A percentile compares a stretch with the other conserved stretches of the same genome.
Conservation (phyloP, 2,797 vertebrate genomes). For the Erethizon dorsatum region DNA sequence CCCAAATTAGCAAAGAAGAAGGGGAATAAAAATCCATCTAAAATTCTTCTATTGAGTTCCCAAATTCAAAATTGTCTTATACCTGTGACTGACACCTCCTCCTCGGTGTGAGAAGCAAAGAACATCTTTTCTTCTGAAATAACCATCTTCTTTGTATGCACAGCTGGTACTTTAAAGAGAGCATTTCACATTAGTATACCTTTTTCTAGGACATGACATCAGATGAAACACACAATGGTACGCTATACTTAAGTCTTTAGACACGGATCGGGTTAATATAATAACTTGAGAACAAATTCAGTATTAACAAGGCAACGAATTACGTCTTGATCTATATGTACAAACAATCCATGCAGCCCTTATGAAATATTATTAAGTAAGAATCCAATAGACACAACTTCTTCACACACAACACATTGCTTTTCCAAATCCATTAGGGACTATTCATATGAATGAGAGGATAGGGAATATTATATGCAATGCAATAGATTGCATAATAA, state of each 20-base stretch:
- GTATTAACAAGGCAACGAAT: conserved; percentile 63
- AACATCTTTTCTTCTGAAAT: conserved; percentile 91
- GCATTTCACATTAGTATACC: conserved; percentile 86
- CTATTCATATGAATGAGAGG: conserved; percentile 63
- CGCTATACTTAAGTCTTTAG: conserved; percentile 61
- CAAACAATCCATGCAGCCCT: conserved; percentile 74
- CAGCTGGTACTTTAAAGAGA: conserved; percentile 91
- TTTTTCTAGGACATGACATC: conserved; percentile 76
- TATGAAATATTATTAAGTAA: conserved; percentile 68
- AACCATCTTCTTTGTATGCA: conserved; percentile 89
- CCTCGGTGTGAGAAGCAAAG: conserved; percentile 90
- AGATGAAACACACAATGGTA: conserved; percentile 64
- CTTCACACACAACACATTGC: conserved; percentile 72
- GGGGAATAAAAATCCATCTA: conserved; percentile 1
- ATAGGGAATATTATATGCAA: conserved; percentile 64
- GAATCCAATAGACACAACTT: conserved; percentile 82
- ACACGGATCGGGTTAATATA: conserved; percentile 82
- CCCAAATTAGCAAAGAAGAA: conserved; percentile 61
- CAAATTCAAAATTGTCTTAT: conserved; percentile 83
- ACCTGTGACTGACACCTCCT: conserved; percentile 91
- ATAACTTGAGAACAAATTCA: conserved; percentile 72
- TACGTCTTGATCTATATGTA: conserved; percentile 56
- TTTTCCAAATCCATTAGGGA: conserved; percentile 62
- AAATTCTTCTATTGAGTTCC: conserved; percentile 61
- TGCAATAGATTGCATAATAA: conserved; percentile 55